Evolutionary conservation across 2,888 invertebrate species (phyloP), one percentile per base, ranked within the genome.

Genomic region (Mactromeris polynyma): DNA sequence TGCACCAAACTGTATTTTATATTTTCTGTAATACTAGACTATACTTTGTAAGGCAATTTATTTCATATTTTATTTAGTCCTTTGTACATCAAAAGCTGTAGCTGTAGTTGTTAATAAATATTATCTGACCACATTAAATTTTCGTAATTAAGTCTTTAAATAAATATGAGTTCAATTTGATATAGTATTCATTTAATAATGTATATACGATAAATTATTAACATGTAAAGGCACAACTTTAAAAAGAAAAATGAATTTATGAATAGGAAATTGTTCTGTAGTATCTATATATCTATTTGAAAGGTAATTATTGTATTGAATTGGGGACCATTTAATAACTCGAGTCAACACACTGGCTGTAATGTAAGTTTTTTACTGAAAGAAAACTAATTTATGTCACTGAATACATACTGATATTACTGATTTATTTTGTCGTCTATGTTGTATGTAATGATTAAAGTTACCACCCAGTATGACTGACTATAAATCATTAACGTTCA

Each of bases 341-440:
- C 14, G 11, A 46, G 46, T 46, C 46, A 4, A 58, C 6, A n/a
- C 2, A n/a, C 9, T 64, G 11, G 58, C 4, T 64, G n/a, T 64
- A 64, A 26, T 64, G 26, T n/a, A 26, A n/a, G 2, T 9, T 64
- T 64, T n/a, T 26, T 26, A n/a, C 9, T 64, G 58, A 64, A 64
- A 64, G 58, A 64, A 58, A 64, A 64, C 58, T 64, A 64, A 64
- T 64, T 64, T 64, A 64, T 64, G 58, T 64, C 58, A 64, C n/a
- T 64, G 58, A 64, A 64, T 26, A 26, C 58, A 7, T 26, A 26
- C 26, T 64, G 58, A 64, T 64, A 26, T n/a, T 26, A n/a, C 58
- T 64, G 4, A 64, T 64, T 64, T 26, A 64, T 64, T 4, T 21
- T 64, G n/a, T 26, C 3, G 26, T 26, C 26, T 64, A 26, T n/a